Percentiles rank a stretch among this genome's conserved stretches.
phyloP scores from a whole-genome alignment of 2,797 vertebrate species.

The Enteromius fasciolatus region DNA sequence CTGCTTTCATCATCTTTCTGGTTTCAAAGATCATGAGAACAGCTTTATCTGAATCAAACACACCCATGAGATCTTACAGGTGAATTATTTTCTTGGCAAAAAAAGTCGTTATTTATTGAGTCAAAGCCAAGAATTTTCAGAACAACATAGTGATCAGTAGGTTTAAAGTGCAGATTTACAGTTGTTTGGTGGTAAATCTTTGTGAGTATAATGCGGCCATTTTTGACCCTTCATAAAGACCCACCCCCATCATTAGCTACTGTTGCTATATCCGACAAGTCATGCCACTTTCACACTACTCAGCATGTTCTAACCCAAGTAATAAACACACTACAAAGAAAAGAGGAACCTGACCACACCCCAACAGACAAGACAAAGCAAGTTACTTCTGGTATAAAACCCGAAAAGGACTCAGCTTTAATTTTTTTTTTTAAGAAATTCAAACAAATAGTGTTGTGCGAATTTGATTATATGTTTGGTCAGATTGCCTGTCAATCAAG shows the following conservation, averaged over 20 bases:
- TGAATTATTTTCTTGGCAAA: background rate
- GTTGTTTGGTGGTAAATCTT: background rate
- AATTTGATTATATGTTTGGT: background rate
- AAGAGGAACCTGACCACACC: background rate
- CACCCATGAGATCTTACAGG: background rate
- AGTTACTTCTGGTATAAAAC: background rate
- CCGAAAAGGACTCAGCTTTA: background rate
- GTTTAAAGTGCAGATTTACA: background rate
- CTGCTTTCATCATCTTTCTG: slow-evolving; percentile 21
- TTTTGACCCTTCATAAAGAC: background rate
- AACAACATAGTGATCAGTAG: background rate
- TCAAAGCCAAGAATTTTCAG: background rate
- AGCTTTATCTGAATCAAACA: background rate
- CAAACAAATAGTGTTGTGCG: background rate
- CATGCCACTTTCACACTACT: background rate
- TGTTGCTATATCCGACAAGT: background rate
- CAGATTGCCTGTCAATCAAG: background rate
- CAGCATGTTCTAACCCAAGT: background rate
- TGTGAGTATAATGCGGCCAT: background rate
- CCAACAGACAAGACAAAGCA: background rate
- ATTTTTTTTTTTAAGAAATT: background rate
- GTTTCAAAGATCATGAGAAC: background rate
- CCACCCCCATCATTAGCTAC: background rate
- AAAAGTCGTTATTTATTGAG: background rate
- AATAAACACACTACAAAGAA: background rate